Conservation (phyloP, 2,113 vertebrate species). For the Lepidothrix coronata region DNA sequence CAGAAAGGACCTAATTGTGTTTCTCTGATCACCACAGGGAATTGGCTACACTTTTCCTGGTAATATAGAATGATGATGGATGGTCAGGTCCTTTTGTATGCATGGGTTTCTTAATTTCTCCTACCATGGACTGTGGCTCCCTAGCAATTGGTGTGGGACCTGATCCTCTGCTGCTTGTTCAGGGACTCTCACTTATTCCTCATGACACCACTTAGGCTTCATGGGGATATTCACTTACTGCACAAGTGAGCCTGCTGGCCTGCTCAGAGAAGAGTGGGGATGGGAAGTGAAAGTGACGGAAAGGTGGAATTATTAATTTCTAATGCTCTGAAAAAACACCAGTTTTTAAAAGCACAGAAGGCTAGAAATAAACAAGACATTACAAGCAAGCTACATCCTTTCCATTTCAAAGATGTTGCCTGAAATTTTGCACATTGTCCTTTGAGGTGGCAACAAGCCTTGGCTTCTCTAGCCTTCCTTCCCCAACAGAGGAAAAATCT, state of each 20-base stretch:
- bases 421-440: not conserved
- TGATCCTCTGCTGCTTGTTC: not conserved
- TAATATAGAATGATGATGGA: not conserved
- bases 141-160: not conserved
- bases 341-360: not conserved
- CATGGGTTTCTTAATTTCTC: not conserved
- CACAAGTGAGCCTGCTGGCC: not conserved
- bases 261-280: not conserved
- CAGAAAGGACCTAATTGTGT: not conserved
- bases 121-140: not conserved
- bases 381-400: not conserved
- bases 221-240: not conserved
- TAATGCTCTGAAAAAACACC: not conserved
- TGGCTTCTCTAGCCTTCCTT: not conserved
- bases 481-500: not conserved
- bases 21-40: not conserved
- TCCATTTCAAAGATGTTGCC: not conserved
- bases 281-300: not conserved
- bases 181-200: not conserved
- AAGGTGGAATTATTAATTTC: not conserved
- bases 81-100: not conserved
- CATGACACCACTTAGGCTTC: not conserved
- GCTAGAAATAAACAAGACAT: not conserved
- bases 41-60: not conserved
- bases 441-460: not conserved